Conservation (phyloP, 2,797 vertebrate species). For the Carapus acus region DNA sequence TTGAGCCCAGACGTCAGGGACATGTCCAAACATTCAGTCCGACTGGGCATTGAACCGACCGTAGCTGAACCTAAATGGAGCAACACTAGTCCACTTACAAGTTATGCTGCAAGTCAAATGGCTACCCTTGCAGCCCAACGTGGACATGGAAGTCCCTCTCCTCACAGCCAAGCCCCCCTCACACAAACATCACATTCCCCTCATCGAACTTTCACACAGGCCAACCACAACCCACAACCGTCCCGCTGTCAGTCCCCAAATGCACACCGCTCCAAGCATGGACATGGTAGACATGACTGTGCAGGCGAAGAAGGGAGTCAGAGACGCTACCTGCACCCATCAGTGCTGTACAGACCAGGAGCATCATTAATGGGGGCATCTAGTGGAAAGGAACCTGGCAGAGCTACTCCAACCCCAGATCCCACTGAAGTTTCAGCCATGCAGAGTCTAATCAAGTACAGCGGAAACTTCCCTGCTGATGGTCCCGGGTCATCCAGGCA, state of each 20-base stretch:
- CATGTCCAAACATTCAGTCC: slow-evolving; percentile 77
- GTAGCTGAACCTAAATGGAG: slow-evolving; percentile 85
- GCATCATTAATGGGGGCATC: slow-evolving; percentile 49
- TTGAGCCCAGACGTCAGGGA: slow-evolving; percentile 80
- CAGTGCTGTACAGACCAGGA: slow-evolving; percentile 65
- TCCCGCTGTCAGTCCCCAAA: slow-evolving; percentile 60
- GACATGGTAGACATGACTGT: slow-evolving; percentile 46
- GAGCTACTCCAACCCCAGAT: slow-evolving; percentile 53
- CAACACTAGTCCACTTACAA: slow-evolving; percentile 81
- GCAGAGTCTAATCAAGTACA: slow-evolving; percentile 98
- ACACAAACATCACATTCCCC: slow-evolving; percentile 54
- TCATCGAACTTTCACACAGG: slow-evolving; percentile 44
- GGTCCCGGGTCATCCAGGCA: slow-evolving; percentile 67
- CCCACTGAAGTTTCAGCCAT: slow-evolving; percentile 86
- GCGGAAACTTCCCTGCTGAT: slow-evolving; percentile 88
- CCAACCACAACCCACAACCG: slow-evolving; percentile 45
- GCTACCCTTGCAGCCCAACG: slow-evolving; percentile 88
- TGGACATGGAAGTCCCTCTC: slow-evolving; percentile 67
- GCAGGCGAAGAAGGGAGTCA: slow-evolving; percentile 80
- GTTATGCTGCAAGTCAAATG: slow-evolving; percentile 91
- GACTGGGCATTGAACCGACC: slow-evolving; percentile 71
- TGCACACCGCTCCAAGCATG: slow-evolving; percentile 49
- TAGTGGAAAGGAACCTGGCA: slow-evolving; percentile 43
- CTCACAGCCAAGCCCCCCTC: slow-evolving; percentile 53
- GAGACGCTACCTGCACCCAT: slow-evolving; percentile 82